These are phyloP conservation scores for Bujurquina vittata DNA, from an alignment of 2,113 vertebrate species.

Conservation along the genomic window DNA sequence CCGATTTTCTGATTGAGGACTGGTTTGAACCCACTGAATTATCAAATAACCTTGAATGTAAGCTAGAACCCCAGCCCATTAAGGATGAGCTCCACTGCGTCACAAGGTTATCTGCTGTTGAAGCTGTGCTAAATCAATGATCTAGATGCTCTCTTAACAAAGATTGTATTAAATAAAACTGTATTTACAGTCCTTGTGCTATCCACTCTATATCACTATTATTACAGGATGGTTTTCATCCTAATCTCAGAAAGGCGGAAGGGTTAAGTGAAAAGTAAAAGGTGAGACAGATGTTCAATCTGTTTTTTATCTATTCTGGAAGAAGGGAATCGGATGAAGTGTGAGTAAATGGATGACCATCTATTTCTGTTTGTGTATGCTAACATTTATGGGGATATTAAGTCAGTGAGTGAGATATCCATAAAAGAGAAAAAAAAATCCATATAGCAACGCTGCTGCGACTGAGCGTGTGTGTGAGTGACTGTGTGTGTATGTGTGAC, in stretches of 20 bases:
- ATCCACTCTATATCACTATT: background rate
- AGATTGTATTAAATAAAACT: constrained; percentile 10
- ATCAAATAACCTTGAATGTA: constrained; percentile 4
- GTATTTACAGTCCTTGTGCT: background rate
- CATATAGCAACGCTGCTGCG: constrained; percentile 55
- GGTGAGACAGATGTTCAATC: constrained; percentile 55
- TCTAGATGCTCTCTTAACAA: constrained; percentile 3
- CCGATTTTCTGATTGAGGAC: background rate
- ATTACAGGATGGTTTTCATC: constrained; percentile 18
- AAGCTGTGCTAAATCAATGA: constrained; percentile 13
- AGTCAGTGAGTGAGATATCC: constrained; percentile 69
- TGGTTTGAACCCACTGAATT: background rate
- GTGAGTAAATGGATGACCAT: constrained; percentile 65
- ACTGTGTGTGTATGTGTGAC: constrained; percentile 57
- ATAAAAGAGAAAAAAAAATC: constrained; percentile 72
- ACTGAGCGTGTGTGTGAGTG: constrained; percentile 28
- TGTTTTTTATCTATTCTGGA: constrained; percentile 58
- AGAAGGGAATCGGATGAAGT: constrained; percentile 51
- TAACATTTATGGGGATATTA: constrained; percentile 75
- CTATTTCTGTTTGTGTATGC: constrained; percentile 77
- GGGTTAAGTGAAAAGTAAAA: constrained; percentile 31
- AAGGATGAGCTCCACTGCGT: constrained; percentile 1
- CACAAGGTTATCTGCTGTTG: constrained; percentile 12
- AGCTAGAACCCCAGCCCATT: background rate
- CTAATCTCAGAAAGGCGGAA: constrained; percentile 12